Base-by-base conservation (phyloP, 2,888 invertebrate species). In the Chironomus tentans region DNA sequence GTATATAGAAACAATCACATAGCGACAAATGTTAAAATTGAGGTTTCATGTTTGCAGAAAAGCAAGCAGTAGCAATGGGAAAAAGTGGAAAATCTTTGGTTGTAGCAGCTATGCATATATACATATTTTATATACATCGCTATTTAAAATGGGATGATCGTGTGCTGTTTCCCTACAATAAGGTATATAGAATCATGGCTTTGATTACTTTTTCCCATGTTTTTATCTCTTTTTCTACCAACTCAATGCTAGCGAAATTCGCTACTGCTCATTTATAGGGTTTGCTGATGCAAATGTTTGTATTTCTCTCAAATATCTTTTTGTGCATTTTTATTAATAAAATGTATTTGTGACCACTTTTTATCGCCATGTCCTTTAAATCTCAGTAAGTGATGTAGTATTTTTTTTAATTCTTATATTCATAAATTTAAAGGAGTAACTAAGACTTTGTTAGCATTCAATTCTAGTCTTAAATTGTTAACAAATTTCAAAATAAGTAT, bases 231-330 rank as follows among this genome's bases (percentile, higher is more conserved):
- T 24, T 18, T n/a, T n/a, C 65, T 65, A 13, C 24, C 21, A 13
- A 21, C 13, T 21, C 65, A 56, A 18, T 65, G 24, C 65, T 22
- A 65, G 13, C 65, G 13, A 22, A 22, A 1, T 47, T 61, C 10
- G 18, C 24, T 65, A 68, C 47, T 74, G 74, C 48, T 74, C 74
- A 74, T 15, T 65, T 72, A 56, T 62, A 18, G 4, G 61, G 50
- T 73, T 61, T 65, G 74, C n/a, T 61, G 74, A 72, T 72, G 72
- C 72, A 74, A 74, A 74, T 74, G 74, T 74, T 74, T 74, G 74
- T 74, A 65, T 65, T 65, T 65, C 65, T 38, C 65, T 65, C 21
- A 12, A 24, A 5, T 65, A 21, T 65, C 13, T 65, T 24, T 65
- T 65, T 65, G 10, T 38, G 38, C 38, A 38, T 38, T 38, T 38